Base-by-base conservation (phyloP, 2,888 invertebrate genomes). In the Lasioglossum figueresi region DNA sequence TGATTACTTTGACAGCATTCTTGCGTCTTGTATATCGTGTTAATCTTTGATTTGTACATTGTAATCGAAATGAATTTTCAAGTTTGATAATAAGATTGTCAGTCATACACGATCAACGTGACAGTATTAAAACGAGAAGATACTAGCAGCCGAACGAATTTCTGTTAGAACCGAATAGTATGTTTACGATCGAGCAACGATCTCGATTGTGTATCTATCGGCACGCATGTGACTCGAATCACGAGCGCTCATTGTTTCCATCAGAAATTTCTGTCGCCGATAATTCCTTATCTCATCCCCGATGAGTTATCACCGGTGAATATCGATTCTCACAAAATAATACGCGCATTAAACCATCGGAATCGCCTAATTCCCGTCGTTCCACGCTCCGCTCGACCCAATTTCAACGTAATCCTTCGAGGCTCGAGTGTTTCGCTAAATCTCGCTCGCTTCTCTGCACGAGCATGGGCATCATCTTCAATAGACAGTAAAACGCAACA, bases 271-370 rank as follows among this genome's bases (percentile, higher is more conserved):
- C 34, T 16, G 34, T 66, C 34, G 23, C 8, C 19, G 66, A 66
- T 66, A 66, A 66, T 66, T 66, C 66, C 5, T 66, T 66, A 66
- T 66, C 66, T 34, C 66, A 34, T 34, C 66, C 34, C 19, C 66
- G 73, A 19, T 6, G n/a, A 31, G n/a, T 73, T 48, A 48, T 48
- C 45, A 19, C 6, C 48, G 43, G 19, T 12, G 37, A 68, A 40
- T 37, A 34, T 68, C 37, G 68, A 68, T 40, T 37, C n/a, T 73
- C 73, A 31, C 45, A 23, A 48, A 48, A 73, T 34, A 37, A 68
- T 34, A 34, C n/a, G 40, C 63, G 19, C 66, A 31, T 45, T 43
- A 43, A 45, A n/a, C 40, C 34, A 34, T 63, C 59, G 31, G 16
- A 16, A 63, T 56, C 63, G 59, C 76, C 59, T 63, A 63, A 63